A percentile compares a stretch with the other conserved stretches of the same genome.
Conservation (phyloP, 2,888 invertebrate species). For the Ecdyonurus torrentis region DNA sequence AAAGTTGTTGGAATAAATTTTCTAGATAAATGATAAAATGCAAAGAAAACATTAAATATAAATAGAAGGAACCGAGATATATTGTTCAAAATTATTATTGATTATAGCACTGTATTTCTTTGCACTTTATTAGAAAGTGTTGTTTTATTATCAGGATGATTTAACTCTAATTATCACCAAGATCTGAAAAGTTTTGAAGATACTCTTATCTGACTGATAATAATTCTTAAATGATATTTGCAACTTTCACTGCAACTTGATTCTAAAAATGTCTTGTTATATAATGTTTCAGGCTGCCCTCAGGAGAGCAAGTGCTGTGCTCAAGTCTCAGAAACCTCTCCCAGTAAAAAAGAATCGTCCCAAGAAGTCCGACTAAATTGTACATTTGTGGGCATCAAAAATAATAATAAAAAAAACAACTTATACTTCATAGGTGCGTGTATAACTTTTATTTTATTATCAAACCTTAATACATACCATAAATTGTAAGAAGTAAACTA, state of each 20-base stretch:
- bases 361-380: slow-evolving; percentile 62
- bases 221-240: slow-evolving; percentile 30
- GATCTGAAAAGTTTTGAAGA: slow-evolving; percentile 26
- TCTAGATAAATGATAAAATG: too few species aligned
- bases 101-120: too few species aligned
- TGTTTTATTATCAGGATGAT: slow-evolving; percentile 10
- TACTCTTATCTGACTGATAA: neutral
- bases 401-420: too few species aligned
- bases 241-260: slow-evolving; percentile 24
- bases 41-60: too few species aligned
- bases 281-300: slow-evolving; percentile 55
- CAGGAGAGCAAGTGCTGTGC: slow-evolving; percentile 81
- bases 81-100: slow-evolving; percentile 10
- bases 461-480: neutral
- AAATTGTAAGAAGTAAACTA: neutral
- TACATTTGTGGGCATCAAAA: too few species aligned
- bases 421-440: neutral
- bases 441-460: neutral
- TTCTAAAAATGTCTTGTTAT: slow-evolving; percentile 9
- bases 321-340: slow-evolving; percentile 78
- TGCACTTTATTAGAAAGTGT: slow-evolving; percentile 3
- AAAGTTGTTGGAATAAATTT: slow-evolving; percentile 15
- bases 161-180: slow-evolving; percentile 24
- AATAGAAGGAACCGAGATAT: neutral
- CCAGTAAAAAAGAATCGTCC: slow-evolving; percentile 62